phyloP scores from a whole-genome alignment of 1,140 invertebrate species.

The Anoplophora glabripennis region DNA sequence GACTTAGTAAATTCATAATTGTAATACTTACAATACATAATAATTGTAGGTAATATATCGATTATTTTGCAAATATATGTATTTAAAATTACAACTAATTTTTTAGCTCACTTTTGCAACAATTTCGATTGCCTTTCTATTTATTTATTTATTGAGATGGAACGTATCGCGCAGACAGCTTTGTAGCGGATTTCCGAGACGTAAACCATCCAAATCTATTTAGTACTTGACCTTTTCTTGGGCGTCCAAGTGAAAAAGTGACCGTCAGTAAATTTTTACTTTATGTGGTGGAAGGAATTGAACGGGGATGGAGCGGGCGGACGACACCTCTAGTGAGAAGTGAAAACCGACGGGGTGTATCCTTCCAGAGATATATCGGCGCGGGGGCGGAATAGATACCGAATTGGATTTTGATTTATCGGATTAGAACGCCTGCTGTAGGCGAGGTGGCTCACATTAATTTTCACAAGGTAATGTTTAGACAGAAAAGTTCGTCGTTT shows the following conservation, averaged over 20 bases:
- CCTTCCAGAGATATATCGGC: neutral
- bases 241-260: slow-evolving; percentile 29
- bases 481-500: neutral
- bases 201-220: slow-evolving; percentile 1
- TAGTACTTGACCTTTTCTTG: slow-evolving; percentile 29
- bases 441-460: neutral
- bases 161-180: too few species aligned
- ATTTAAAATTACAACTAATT: too few species aligned
- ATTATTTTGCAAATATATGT: too few species aligned
- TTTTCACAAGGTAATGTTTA: neutral
- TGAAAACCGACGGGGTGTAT: neutral
- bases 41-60: too few species aligned
- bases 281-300: slow-evolving; percentile 35
- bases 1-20: too few species aligned
- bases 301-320: slow-evolving; percentile 12
- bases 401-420: slow-evolving; percentile 17
- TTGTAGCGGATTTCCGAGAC: too few species aligned
- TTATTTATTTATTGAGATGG: too few species aligned
- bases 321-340: neutral
- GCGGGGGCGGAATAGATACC: slow-evolving; percentile 12
- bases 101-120: too few species aligned
- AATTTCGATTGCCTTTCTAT: too few species aligned
- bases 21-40: too few species aligned
- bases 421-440: neutral
- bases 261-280: slow-evolving; percentile 34